Percentiles rank a stretch among this genome's conserved stretches.
Evolutionary conservation across 1,140 invertebrate species (phyloP).

Genomic region (Maconellicoccus hirsutus): DNA sequence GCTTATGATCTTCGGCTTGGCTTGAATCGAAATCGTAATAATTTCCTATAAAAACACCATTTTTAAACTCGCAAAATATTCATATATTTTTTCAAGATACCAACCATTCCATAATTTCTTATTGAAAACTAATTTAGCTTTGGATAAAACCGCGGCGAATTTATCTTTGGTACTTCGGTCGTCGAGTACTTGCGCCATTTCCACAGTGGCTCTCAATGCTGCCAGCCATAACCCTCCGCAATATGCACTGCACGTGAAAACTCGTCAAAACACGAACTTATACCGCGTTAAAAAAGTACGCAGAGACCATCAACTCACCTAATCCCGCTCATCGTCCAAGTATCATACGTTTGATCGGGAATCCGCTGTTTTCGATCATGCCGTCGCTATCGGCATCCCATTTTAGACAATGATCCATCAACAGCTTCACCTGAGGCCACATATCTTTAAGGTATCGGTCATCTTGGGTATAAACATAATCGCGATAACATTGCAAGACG

Average conservation of each 20-base stretch:
- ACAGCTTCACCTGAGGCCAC: conserved; percentile 38
- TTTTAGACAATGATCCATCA: conserved; percentile 45
- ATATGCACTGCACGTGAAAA: conserved; percentile 68
- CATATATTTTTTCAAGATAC: too few species aligned
- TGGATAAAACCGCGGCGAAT: conserved; percentile 55
- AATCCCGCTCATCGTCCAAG: conserved; percentile 78
- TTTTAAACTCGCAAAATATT: too few species aligned
- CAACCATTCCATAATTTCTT: conserved; percentile 81
- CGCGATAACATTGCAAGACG: conserved; percentile 70
- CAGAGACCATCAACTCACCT: too few species aligned
- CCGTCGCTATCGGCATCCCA: conserved; percentile 81
- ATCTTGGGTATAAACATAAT: conserved; percentile 48
- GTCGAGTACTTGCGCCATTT: conserved; percentile 59
- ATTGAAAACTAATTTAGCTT: conserved; percentile 58
- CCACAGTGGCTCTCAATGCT: conserved; percentile 51
- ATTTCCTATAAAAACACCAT: conserved; percentile 35
- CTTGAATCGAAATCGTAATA: conserved; percentile 78
- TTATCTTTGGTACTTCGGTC: conserved; percentile 47
- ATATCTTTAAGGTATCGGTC: conserved; percentile 44
- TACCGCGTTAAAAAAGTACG: too few species aligned
- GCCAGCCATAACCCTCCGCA: conserved; percentile 85
- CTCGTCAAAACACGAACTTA: too few species aligned
- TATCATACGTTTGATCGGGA: conserved; percentile 89
- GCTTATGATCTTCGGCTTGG: conserved; percentile 44
- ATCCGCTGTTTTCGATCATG: conserved; percentile 79